Conservation (phyloP, 1,140 invertebrate species). For the Macrosteles quadrilineatus region DNA sequence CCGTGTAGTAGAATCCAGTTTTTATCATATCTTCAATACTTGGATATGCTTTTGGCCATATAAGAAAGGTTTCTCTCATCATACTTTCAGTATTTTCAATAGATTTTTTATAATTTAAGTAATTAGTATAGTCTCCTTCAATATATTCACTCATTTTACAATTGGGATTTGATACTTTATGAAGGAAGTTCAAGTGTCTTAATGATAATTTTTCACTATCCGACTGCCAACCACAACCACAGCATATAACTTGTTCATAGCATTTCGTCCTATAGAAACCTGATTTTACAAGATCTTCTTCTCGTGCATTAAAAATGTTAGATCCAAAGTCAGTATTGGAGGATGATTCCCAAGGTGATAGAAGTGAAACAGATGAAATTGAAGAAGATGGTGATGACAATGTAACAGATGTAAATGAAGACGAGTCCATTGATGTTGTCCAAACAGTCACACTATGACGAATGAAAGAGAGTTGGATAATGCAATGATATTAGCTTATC, state of each 20-base stretch:
- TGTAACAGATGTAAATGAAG: too few species aligned
- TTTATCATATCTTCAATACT: conserved; percentile 17
- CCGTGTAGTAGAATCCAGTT: conserved; percentile 19
- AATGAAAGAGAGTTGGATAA: too few species aligned
- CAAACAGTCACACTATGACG: too few species aligned
- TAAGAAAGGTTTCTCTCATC: background rate
- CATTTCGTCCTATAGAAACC: background rate
- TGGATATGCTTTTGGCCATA: conserved; percentile 8
- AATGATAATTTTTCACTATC: background rate
- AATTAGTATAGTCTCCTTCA: background rate
- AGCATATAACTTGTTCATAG: background rate
- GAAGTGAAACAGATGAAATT: background rate
- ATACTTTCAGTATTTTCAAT: background rate
- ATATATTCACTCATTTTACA: background rate
- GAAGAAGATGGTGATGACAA: too few species aligned
- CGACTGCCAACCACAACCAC: background rate
- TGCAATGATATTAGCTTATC: too few species aligned
- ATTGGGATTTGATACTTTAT: background rate
- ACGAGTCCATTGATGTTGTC: too few species aligned
- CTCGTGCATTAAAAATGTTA: background rate
- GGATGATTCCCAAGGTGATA: background rate
- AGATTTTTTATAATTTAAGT: background rate
- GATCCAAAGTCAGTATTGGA: background rate
- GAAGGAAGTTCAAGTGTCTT: background rate
- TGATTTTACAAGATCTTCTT: conserved; percentile 1